Evolutionary conservation across 2,797 vertebrate genomes (phyloP).

Genomic region (Podargus strigoides): DNA sequence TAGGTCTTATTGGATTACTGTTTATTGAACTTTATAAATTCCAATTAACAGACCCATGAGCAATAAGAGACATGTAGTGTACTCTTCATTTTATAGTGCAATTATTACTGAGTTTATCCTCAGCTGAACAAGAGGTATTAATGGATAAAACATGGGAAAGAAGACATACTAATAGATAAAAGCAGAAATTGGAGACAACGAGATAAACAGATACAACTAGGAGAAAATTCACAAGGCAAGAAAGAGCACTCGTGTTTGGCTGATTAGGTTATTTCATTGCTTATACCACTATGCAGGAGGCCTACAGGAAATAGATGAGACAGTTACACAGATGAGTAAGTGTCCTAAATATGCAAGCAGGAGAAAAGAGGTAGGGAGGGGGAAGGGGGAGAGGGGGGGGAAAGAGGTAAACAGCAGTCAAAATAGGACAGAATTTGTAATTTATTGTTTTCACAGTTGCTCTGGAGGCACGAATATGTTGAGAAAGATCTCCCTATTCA

Average conservation of each 20-base stretch:
- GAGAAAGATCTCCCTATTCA: conserved; percentile 41
- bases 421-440: conserved; percentile 10
- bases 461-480: conserved; percentile 13
- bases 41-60: conserved; percentile 82
- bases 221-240: conserved; percentile 2
- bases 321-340: neutral
- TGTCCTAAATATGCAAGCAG: conserved; percentile 1
- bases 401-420: neutral
- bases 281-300: neutral
- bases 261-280: conserved; percentile 21
- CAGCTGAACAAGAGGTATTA: conserved; percentile 78
- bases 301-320: neutral
- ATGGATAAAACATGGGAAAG: conserved; percentile 70
- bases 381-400: too few relatives aligned
- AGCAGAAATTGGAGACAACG: conserved; percentile 64
- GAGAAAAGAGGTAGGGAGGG: neutral
- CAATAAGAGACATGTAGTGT: conserved; percentile 74
- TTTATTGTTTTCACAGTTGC: conserved; percentile 37
- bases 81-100: conserved; percentile 76
- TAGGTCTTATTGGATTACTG: conserved; percentile 82
- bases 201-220: conserved; percentile 54
- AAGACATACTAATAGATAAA: conserved; percentile 69
- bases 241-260: neutral
- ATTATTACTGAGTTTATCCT: conserved; percentile 81
- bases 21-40: conserved; percentile 86